phyloP scores from a whole-genome alignment of 2,888 invertebrate genomes.

The Lithophane socia region DNA sequence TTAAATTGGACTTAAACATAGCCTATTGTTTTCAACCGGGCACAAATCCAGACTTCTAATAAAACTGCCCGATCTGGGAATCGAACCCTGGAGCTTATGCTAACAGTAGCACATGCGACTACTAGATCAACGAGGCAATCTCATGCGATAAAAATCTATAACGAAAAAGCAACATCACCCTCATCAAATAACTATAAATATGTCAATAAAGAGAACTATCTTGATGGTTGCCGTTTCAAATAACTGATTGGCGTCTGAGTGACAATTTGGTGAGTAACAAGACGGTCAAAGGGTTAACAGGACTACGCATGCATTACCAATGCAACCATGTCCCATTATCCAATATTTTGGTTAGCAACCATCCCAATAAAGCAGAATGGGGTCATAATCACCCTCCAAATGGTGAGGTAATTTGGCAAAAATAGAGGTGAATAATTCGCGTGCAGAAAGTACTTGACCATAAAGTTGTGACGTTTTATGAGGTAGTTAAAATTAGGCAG shows the following conservation, averaged over 20 bases:
- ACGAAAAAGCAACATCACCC: background rate
- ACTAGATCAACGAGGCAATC: background rate
- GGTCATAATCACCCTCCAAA: background rate
- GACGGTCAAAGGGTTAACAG: slow-evolving; percentile 39
- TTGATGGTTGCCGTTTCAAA: slow-evolving; percentile 10
- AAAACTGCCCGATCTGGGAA: too few species aligned
- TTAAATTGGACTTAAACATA: too few species aligned
- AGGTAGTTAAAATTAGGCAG: background rate
- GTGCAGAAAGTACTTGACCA: slow-evolving; percentile 27
- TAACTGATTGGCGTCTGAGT: slow-evolving; percentile 34
- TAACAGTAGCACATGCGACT: background rate
- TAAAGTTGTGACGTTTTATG: background rate
- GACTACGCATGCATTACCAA: slow-evolving; percentile 40
- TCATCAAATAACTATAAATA: slow-evolving; percentile 12
- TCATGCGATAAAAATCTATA: background rate
- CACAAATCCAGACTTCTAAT: background rate
- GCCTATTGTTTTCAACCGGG: background rate
- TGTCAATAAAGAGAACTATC: slow-evolving; percentile 24
- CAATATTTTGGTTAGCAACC: background rate
- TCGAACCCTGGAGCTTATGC: too few species aligned
- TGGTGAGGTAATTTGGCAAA: background rate
- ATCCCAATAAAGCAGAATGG: slow-evolving; percentile 3
- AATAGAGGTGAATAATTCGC: background rate
- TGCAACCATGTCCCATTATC: slow-evolving; percentile 6
- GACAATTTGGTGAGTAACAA: slow-evolving; percentile 30